phyloP scores from a whole-genome alignment of 2,888 invertebrate species.

The Drosophila trichaetosa region DNA sequence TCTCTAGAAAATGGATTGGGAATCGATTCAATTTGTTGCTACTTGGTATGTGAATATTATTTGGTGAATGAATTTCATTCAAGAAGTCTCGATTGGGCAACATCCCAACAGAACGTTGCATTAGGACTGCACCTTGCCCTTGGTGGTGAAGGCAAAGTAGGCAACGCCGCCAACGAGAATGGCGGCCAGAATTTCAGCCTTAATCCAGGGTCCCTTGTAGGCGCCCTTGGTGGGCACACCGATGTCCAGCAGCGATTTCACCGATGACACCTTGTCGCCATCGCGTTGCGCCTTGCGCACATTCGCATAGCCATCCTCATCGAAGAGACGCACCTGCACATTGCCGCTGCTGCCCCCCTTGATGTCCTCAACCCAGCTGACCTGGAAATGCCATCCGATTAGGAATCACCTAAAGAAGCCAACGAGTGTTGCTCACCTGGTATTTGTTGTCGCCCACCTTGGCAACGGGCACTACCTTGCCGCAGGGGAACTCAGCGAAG shows the following conservation, averaged over 20 bases:
- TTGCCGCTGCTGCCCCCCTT: constrained; percentile 92
- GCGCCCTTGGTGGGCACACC: constrained; percentile 91
- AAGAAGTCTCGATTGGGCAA: constrained; percentile 41
- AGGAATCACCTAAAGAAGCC: no score
- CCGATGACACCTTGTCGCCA: constrained; percentile 88
- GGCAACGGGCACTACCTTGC: constrained; percentile 93
- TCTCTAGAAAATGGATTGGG: constrained; percentile 7
- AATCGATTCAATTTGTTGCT: constrained; percentile 55
- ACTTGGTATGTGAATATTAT: constrained; percentile 49
- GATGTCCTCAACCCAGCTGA: constrained; percentile 97
- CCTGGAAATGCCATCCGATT: constrained; percentile 85
- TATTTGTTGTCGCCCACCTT: constrained; percentile 91
- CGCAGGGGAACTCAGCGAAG: constrained; percentile 94
- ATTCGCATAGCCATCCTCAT: constrained; percentile 96
- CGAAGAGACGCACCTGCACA: constrained; percentile 92
- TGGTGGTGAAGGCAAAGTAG: constrained; percentile 94
- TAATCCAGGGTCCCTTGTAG: constrained; percentile 96
- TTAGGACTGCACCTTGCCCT: constrained; percentile 91
- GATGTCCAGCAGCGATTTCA: constrained; percentile 89
- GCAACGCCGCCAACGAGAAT: constrained; percentile 91
- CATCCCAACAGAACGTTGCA: constrained; percentile 12
- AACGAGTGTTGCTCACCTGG: constrained; percentile 88
- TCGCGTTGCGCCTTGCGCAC: constrained; percentile 92
- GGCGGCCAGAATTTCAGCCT: constrained; percentile 95
- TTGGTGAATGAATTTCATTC: constrained; percentile 84